These are phyloP conservation scores for Leucosticte australis DNA, from an alignment of 2,113 vertebrate species.

Conservation along the genomic window DNA sequence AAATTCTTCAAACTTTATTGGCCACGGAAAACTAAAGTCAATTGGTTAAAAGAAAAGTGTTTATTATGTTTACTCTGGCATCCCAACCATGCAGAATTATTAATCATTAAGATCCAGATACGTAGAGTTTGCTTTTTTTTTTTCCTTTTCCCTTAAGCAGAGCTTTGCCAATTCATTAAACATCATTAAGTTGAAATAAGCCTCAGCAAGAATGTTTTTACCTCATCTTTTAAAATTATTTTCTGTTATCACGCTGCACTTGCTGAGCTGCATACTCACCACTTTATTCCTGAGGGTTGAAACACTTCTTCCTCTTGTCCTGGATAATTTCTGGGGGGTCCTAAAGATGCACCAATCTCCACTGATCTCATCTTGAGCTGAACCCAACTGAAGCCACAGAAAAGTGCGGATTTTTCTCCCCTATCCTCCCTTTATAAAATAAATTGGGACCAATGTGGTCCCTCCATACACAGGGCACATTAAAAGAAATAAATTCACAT, in stretches of 20 bases:
- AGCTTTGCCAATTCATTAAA: constrained; percentile 48
- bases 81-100: constrained; percentile 12
- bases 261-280: not conserved
- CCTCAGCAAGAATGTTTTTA: not conserved
- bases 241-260: not conserved
- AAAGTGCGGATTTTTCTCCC: not conserved
- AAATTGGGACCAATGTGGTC: not conserved
- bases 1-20: constrained; percentile 66
- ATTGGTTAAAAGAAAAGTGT: constrained; percentile 54
- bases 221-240: constrained; percentile 5
- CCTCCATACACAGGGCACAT: not conserved
- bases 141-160: not conserved
- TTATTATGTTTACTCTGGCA: constrained; percentile 62
- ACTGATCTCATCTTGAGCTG: not conserved
- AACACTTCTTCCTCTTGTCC: not conserved
- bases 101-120: constrained; percentile 41
- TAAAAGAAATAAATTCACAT: not conserved
- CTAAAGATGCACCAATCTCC: not conserved
- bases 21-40: constrained; percentile 49
- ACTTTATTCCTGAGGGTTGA: not conserved
- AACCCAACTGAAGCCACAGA: not conserved
- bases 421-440: not conserved
- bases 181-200: not conserved
- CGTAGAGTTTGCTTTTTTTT: not conserved
- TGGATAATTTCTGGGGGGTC: not conserved